Percentiles rank a stretch among this genome's conserved stretches.
These are phyloP conservation scores for Sebastolobus altivelis DNA, from an alignment of 2,797 vertebrate genomes.

Conservation along the genomic window DNA sequence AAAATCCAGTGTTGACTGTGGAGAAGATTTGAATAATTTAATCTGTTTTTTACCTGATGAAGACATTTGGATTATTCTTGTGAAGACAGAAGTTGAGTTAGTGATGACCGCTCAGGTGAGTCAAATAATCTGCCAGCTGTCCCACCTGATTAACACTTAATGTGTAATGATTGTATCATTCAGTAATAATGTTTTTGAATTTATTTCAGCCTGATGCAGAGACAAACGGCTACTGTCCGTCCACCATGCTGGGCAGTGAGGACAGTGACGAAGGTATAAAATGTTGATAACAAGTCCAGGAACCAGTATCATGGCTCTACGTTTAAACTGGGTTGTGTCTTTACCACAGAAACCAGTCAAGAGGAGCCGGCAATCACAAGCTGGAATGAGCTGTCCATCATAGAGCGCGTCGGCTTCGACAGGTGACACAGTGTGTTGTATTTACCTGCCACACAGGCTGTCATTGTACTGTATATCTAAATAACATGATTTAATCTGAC, in stretches of 20 bases:
- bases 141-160: rapidly evolving
- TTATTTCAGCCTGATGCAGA: constrained; percentile 59
- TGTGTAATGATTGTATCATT: background rate
- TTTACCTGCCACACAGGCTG: background rate
- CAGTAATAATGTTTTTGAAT: constrained; percentile 11
- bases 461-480: background rate
- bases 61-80: constrained; percentile 18
- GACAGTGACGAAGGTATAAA: constrained; percentile 81
- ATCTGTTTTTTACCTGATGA: background rate
- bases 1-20: background rate
- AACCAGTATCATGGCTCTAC: background rate
- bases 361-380: constrained; percentile 55
- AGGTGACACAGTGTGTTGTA: constrained; percentile 66
- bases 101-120: constrained; percentile 69
- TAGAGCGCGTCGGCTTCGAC: constrained; percentile 81
- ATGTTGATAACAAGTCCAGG: background rate
- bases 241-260: constrained; percentile 57
- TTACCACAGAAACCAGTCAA: constrained; percentile 70
- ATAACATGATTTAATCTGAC: background rate
- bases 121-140: constrained; percentile 23
- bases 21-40: constrained; percentile 14
- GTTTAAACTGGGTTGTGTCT: constrained; percentile 6
- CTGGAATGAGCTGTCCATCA: constrained; percentile 80
- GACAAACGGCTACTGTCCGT: constrained; percentile 4
- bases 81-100: background rate